These are phyloP conservation scores for Spheniscus humboldti DNA, from an alignment of 2,797 vertebrate species.

Conservation along the genomic window DNA sequence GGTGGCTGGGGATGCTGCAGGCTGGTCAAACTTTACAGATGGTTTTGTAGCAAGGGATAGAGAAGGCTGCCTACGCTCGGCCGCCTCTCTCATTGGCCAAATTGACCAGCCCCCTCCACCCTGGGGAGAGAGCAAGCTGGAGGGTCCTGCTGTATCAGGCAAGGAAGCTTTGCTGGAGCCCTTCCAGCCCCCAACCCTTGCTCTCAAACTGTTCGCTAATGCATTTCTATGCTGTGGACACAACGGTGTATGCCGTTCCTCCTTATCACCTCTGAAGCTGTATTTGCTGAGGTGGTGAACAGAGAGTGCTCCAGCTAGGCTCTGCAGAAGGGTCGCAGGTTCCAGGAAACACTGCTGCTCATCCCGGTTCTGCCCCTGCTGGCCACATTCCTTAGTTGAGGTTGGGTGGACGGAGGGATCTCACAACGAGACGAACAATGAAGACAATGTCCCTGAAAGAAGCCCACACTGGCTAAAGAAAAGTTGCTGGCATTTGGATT, in stretches of 20 bases:
- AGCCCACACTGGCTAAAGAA: neutral
- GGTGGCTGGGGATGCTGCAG: neutral
- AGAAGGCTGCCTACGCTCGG: neutral
- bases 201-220: neutral
- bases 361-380: no score
- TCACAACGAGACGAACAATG: neutral
- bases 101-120: neutral
- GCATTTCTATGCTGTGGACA: neutral
- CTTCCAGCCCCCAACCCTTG: neutral
- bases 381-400: neutral
- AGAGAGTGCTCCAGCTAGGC: no score
- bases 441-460: neutral
- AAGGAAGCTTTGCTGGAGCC: neutral
- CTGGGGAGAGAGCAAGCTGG: neutral
- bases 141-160: neutral
- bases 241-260: fast-evolving
- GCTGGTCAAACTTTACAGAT: neutral
- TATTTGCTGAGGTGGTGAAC: neutral
- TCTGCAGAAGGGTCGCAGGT: neutral
- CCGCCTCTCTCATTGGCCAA: neutral
- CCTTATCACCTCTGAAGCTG: neutral
- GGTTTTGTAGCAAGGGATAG: neutral
- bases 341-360: neutral
- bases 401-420: neutral
- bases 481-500: neutral